phyloP scores from a whole-genome alignment of 35 echinoderm and acorn worm genomes.

The Ophioderma brevispina region DNA sequence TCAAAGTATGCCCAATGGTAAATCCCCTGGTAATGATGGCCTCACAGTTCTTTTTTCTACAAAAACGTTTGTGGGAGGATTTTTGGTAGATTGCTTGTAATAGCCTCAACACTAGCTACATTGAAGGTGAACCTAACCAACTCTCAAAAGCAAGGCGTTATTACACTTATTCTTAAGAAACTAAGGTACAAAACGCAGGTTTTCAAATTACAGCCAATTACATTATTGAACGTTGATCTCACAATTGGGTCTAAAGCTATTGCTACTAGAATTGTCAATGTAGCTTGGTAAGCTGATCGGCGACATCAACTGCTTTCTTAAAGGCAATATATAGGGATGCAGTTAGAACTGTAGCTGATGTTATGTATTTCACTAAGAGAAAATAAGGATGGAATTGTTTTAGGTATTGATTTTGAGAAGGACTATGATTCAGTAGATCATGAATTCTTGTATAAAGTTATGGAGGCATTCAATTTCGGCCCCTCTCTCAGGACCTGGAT shows the following conservation, averaged over 20 bases:
- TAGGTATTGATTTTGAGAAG: background rate
- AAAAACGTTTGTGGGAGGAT: background rate
- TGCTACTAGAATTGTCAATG: background rate
- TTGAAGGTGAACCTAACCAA: conserved; percentile 7
- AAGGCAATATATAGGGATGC: conserved; percentile 13
- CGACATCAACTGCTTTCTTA: background rate
- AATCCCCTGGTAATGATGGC: background rate
- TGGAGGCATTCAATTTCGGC: conserved; percentile 1
- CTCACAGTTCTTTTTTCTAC: background rate
- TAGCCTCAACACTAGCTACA: background rate
- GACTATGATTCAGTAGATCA: background rate
- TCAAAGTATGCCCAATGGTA: background rate
- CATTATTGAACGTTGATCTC: conserved; percentile 16
- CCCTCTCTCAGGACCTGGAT: background rate
- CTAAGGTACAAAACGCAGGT: background rate
- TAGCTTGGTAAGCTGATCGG: background rate
- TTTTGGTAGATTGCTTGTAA: background rate
- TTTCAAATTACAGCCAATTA: background rate
- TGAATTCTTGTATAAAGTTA: background rate
- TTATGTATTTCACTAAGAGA: background rate
- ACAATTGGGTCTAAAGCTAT: conserved; percentile 15
- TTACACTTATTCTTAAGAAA: conserved; percentile 18
- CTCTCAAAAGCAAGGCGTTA: conserved; percentile 16
- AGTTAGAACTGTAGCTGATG: background rate
- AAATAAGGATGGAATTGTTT: background rate